phyloP scores from a whole-genome alignment of 2,797 vertebrate genomes.

The Neoniphon sammara region DNA sequence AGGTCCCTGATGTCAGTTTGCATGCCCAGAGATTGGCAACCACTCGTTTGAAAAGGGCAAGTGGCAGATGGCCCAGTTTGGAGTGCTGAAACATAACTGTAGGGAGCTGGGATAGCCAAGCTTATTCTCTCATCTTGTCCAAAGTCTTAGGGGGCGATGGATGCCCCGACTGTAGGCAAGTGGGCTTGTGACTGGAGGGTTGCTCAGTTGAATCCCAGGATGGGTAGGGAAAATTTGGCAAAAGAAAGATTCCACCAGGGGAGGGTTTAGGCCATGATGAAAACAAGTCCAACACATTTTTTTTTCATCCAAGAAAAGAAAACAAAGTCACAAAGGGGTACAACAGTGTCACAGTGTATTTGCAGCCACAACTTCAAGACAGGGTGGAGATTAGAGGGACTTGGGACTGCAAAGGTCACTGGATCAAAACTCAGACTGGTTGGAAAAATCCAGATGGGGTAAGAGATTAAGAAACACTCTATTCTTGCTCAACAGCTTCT shows the following conservation, averaged over 20 bases:
- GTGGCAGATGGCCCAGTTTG: constrained; percentile 56
- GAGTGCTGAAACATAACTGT: constrained; percentile 11
- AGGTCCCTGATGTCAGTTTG: constrained; percentile 51
- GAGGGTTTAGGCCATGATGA: neutral
- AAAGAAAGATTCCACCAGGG: neutral
- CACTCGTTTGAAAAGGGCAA: constrained; percentile 17
- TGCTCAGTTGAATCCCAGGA: neutral
- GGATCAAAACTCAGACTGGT: no score
- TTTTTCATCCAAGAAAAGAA: neutral
- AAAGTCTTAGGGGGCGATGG: neutral
- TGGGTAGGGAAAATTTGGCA: neutral
- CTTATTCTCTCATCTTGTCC: constrained; percentile 12
- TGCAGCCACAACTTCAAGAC: no score
- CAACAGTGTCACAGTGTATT: neutral
- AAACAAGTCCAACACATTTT: neutral
- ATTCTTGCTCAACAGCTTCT: no score
- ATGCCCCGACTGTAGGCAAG: neutral
- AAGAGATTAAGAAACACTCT: no score
- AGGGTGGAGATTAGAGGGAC: no score
- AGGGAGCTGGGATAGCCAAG: neutral
- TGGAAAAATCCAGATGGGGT: no score
- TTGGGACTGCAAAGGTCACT: no score
- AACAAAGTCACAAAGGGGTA: neutral
- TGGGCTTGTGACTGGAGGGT: neutral
- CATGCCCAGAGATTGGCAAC: constrained; percentile 12